Evolutionary conservation across 2,797 vertebrate genomes (phyloP), one percentile per base, ranked within the genome.

Genomic region (Brachymystax lenok): DNA sequence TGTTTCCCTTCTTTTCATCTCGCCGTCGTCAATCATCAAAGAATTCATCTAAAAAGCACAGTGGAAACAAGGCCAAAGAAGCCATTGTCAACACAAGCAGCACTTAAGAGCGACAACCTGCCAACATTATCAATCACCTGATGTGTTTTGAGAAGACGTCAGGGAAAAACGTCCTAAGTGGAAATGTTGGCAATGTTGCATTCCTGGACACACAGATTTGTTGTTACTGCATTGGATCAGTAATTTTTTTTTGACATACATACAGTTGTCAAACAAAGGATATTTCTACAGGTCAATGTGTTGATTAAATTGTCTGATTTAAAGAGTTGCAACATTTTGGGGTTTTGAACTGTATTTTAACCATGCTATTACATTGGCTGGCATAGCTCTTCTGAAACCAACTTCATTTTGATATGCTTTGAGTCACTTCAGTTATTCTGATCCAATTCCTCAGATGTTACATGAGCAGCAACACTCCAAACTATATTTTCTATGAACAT

Each of bases 61-160:
- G n/a, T n/a, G 13, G n/a, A 19, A 68, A 33, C 28, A 16, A n/a
- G 33, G 33, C 24, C 63, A 77, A 63, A 24, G 10, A 1, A 77
- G 24, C n/a, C 69, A 33, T 71, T 66, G 77, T 74, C 24, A 51
- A 52, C 70, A 74, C 14, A 61, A 61, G 56, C 16, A 17, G 50
- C 50, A 71, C 69, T 71, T 52, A 71, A 66, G 52, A 72, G 24
- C 16, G 28, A 72, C 71, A 30, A 75, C 16, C 51, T 73, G 71
- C 21, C 71, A 61, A 69, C 64, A 2, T 66, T 28, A 28, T 69
- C 68, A 61, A 56, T 74, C 71, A 78, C 19, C 66, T 13, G 40
- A 46, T 13, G 5, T 51, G 46, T 67, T 69, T 69, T 75, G 51
- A 19, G 59, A 69, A 46, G 50, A 40, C 16, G n/a, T 40, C 46